These are phyloP conservation scores for Episyrphus balteatus DNA, from an alignment of 1,140 invertebrate species.

Conservation along the genomic window DNA sequence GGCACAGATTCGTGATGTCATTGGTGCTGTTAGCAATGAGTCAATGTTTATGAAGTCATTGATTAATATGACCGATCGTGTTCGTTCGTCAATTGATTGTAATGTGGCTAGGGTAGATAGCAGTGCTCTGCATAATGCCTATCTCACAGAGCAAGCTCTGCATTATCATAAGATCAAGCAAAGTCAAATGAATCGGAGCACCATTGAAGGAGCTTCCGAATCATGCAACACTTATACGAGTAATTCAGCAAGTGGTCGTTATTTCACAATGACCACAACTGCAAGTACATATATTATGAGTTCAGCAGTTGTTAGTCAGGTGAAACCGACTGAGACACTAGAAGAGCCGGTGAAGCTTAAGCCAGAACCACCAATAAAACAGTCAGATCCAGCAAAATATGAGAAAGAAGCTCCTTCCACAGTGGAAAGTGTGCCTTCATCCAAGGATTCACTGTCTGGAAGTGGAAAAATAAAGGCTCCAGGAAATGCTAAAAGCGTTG, in stretches of 20 bases:
- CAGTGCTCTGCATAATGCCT: constrained; percentile 52
- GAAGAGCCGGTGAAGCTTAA: neutral
- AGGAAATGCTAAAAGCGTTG: constrained; percentile 47
- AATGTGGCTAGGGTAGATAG: constrained; percentile 20
- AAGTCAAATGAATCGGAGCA: constrained; percentile 37
- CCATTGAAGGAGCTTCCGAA: neutral
- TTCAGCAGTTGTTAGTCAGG: neutral
- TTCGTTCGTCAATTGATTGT: constrained; percentile 25
- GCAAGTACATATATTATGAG: constrained; percentile 14
- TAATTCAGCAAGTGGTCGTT: neutral
- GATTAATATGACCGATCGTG: constrained; percentile 33
- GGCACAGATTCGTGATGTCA: constrained; percentile 31
- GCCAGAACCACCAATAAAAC: neutral
- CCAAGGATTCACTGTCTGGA: neutral
- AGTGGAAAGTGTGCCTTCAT: neutral
- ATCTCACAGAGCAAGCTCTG: constrained; percentile 63
- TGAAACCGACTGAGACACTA: constrained; percentile 3
- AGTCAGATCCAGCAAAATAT: neutral
- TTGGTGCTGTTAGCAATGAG: constrained; percentile 22
- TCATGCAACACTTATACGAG: neutral
- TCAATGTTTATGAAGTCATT: constrained; percentile 31
- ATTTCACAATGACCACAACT: neutral
- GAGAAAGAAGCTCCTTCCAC: no score
- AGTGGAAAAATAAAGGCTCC: constrained; percentile 7
- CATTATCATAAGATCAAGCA: constrained; percentile 65